phyloP scores from a whole-genome alignment of 2,888 invertebrate genomes.

The Crematogaster levior region DNA sequence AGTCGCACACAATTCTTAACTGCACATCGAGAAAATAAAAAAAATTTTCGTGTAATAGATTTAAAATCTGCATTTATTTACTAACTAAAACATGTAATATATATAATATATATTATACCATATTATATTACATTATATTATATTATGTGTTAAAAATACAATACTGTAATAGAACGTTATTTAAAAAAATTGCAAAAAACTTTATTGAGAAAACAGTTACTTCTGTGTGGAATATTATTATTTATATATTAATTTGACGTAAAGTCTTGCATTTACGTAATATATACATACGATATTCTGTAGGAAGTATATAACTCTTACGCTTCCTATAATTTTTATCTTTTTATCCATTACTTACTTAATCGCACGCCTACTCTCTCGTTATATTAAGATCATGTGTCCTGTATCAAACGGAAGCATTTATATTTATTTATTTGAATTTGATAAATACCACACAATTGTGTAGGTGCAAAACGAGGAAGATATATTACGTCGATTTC shows the following conservation, averaged over 20 bases:
- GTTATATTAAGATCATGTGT: conserved; percentile 28
- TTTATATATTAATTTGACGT: neutral
- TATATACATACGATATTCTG: neutral
- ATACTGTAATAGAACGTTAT: neutral
- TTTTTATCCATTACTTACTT: neutral
- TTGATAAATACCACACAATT: conserved; percentile 15
- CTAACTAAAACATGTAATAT: neutral
- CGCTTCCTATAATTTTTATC: neutral
- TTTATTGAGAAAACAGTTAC: conserved; percentile 2
- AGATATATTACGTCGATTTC: conserved; percentile 18
- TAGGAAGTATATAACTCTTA: neutral
- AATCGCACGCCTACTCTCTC: conserved; percentile 31
- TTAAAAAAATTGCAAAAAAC: neutral
- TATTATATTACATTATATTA: neutral
- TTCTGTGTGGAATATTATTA: neutral
- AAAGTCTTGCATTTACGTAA: neutral
- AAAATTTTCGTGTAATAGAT: neutral
- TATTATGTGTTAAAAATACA: neutral
- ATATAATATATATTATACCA: neutral
- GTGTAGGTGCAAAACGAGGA: conserved; percentile 8
- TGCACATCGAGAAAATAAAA: conserved; percentile 3
- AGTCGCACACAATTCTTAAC: neutral
- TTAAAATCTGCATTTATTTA: neutral
- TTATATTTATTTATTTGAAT: conserved; percentile 30
- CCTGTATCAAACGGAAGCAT: conserved; percentile 34